Base-by-base conservation (phyloP, 2,797 vertebrate species). In the Notoglanidium macrostoma region DNA sequence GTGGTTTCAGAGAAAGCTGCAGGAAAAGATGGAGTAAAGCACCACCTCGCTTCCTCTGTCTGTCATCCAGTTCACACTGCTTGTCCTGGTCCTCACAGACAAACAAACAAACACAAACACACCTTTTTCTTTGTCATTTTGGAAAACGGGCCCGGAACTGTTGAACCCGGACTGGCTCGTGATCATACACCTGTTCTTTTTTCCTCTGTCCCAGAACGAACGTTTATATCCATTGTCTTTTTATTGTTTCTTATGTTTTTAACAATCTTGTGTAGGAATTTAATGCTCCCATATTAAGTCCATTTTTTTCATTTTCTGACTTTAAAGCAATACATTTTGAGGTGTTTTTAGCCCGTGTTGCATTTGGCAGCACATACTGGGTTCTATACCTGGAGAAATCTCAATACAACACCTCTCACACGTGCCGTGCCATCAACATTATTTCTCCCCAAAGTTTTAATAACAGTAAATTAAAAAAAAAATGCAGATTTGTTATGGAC, bases 1-100 rank as follows among this genome's bases (percentile, higher is more conserved):
- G 87, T 95, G 97, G 91, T 98, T 99, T 93, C 97, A 98, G 94
- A 98, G 96, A 91, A 99, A 98, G 92, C 95, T 99, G 89, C 98
- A 98, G 94, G 95, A 98, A 94, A 99, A 98, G 91, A 96, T 99
- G 85, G 97, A 97, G 90, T 99, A 95, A 84, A 92, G 67, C 84
- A 32, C 88, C 29, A 86, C 74, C 78, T 78, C 65, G 11, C 46
- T 21, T 49, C 80, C 85, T 63, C 79, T 82, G 72, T 91, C 93
- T 94, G 72, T 92, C 87, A 90, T 88, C 72, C n/a, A 59, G 17
- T 19, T 84, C 54, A 55, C 23, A 35, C 54, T 79, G 46, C 79
- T 65, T 85, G 11, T 78, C 76, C 35, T 63, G 23, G 57, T 54
- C 68, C 40, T 88, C 26, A 76, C 5, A 35, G 35, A 2, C 35